Base-by-base conservation (phyloP, 2,888 invertebrate genomes). In the Rapana venosa region DNA sequence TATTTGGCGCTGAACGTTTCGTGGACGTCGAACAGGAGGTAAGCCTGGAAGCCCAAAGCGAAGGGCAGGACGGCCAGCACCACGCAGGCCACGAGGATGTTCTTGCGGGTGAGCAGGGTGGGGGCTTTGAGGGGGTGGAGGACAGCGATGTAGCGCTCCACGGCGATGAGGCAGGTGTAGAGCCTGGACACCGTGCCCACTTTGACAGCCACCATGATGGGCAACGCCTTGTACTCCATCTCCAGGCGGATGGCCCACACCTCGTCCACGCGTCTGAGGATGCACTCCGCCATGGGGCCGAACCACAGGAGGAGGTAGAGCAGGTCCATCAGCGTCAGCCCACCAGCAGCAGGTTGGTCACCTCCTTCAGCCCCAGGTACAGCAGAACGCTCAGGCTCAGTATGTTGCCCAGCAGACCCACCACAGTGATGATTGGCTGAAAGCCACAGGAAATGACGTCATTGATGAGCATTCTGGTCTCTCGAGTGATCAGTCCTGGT, bases 121-220 rank as follows among this genome's bases (percentile, higher is more conserved):
- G 98, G 98, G 96, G 98, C 98, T 77, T 98, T 97, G 98, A 98
- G 96, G 97, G 98, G 94, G 98, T 98, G 94, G 98, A 94, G 92
- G 83, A 95, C 95, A 88, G 94, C 96, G 56, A 95, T 93, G 91
- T 94, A 96, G 22, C 94, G 92, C 92, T 96, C 96, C 56, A 94
- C 91, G 5, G 95, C 94, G 58, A 96, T 95, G 61, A 86, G 20
- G 20, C 86, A 86, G 15, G 61, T 86, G 61, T 61, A 86, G 30
- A 86, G 86, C 22, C 61, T 32, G 32, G 86, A 86, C 4, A 22
- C 84, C 22, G 58, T 58, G 4, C 84, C 84, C 30, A 84, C 58
- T 1, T 15, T 84, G 58, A 58, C 26, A 1, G 84, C 84, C 30
- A 84, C 30, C 84, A 84, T 84, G 58, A 58, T 84, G 30, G 84